Evolutionary conservation across 2,797 vertebrate species (phyloP), one percentile per base, ranked within the genome.

Genomic region (Pteronotus mesoamericanus): DNA sequence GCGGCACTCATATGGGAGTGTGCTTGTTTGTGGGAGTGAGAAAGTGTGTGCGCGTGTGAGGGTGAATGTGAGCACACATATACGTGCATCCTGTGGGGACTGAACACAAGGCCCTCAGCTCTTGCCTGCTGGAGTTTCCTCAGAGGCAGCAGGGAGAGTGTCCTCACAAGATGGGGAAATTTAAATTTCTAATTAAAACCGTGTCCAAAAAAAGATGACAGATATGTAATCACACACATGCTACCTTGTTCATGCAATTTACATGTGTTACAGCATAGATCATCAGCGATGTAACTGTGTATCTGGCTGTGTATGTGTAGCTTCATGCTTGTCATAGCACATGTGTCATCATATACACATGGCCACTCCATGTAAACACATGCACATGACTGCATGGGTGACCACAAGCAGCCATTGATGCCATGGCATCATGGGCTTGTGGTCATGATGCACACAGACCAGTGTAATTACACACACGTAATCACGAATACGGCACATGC

Each of bases 401-500:
- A 48, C 44, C 15, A 19, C 0, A 4, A 42, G 37, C 55, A 42
- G 26, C 53, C 78, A 29, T 12, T 51, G 32, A 14, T 3, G 34
- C 34, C 42, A 16, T 29, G 69, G 15, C 1, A 18, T 9, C 16
- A 10, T 39, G 16, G 55, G 57, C 24, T 2, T 10, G 57, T 6
- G 42, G 15, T 9, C 53, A 9, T 12, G 12, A n/a, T n/a, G n/a
- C n/a, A n/a, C n/a, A n/a, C n/a, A n/a, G n/a, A n/a, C n/a, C 15
- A 24, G 0, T 44, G 7, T 6, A 44, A 72, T 29, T 46, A 12
- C n/a, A 79, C 51, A 51, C 7, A 26, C 34, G 42, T 22, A 14
- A 44, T 5, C 64, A 8, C 1, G 0, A 10, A 10, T 15, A 42
- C 3, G 1, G 26, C 59, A 9, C 26, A 24, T 4, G 1, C 9